Evolutionary conservation across 1,140 invertebrate genomes (phyloP).

Genomic region (Araneus ventricosus): DNA sequence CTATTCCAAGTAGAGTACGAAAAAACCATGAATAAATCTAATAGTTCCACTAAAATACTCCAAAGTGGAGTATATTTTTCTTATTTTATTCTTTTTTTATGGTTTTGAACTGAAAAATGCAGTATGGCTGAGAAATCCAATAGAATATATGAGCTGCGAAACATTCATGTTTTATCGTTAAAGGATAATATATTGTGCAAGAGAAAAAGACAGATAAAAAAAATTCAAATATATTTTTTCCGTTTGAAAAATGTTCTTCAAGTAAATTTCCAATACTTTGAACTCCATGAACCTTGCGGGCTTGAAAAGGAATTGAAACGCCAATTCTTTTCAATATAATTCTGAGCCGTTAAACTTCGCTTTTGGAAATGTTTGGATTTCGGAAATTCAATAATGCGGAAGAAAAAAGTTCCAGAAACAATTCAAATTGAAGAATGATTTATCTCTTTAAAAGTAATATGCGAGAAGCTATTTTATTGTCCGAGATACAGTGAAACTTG

Average conservation of each 20-base stretch:
- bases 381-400: no score
- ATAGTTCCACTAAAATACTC: conserved; percentile 1
- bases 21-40: neutral
- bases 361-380: no score
- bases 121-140: conserved; percentile 10
- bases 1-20: neutral
- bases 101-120: neutral
- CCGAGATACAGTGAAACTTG: no score
- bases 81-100: neutral
- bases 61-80: neutral
- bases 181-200: neutral
- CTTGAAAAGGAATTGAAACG: neutral
- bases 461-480: no score
- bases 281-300: neutral
- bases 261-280: conserved; percentile 2
- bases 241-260: neutral
- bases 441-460: no score
- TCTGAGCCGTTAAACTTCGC: no score
- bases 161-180: conserved; percentile 4
- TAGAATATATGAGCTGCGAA: neutral
- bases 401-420: no score
- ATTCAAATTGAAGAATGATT: no score
- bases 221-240: neutral
- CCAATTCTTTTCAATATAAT: no score
- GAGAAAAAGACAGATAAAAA: neutral